These are phyloP conservation scores for Drosophila jambulina DNA, from an alignment of 1,140 invertebrate species.

Conservation along the genomic window DNA sequence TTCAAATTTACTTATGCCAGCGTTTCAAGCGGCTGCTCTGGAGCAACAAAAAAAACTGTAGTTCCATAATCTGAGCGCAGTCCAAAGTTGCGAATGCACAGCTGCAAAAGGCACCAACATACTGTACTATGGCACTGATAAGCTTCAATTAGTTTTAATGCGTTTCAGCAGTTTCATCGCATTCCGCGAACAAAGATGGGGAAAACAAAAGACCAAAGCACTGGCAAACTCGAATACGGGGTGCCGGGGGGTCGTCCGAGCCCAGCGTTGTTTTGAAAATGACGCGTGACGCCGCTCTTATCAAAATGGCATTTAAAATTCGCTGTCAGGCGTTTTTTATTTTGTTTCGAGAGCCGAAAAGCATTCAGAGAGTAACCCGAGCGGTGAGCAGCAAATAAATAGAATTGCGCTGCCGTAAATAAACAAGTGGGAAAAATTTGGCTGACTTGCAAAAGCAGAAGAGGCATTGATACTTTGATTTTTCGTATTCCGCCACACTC, in stretches of 20 bases:
- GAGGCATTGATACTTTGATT: conserved; percentile 1
- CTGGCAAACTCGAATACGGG: neutral
- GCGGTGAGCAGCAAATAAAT: conserved; percentile 14
- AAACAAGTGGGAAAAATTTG: conserved; percentile 38
- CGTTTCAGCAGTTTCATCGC: conserved; percentile 17
- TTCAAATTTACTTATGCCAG: conserved; percentile 22
- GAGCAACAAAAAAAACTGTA: neutral
- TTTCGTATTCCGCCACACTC: neutral
- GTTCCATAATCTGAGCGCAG: conserved; percentile 1
- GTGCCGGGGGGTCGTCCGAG: conserved; percentile 16
- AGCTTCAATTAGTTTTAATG: conserved; percentile 23
- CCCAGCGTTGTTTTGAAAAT: conserved; percentile 13
- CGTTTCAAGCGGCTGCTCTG: neutral
- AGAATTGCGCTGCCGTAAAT: conserved; percentile 5
- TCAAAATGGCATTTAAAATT: conserved; percentile 45
- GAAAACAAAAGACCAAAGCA: conserved; percentile 1
- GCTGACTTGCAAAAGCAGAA: conserved; percentile 40
- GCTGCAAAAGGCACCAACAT: conserved; percentile 17
- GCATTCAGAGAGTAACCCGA: conserved; percentile 14
- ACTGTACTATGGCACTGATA: conserved; percentile 17
- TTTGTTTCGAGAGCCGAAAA: conserved; percentile 12
- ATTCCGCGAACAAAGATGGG: conserved; percentile 12
- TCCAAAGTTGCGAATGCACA: conserved; percentile 40
- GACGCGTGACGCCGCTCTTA: conserved; percentile 40
- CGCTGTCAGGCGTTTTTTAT: conserved; percentile 8